Evolutionary conservation across 2,888 invertebrate species (phyloP).

Genomic region (Sclerodermus sp.): DNA sequence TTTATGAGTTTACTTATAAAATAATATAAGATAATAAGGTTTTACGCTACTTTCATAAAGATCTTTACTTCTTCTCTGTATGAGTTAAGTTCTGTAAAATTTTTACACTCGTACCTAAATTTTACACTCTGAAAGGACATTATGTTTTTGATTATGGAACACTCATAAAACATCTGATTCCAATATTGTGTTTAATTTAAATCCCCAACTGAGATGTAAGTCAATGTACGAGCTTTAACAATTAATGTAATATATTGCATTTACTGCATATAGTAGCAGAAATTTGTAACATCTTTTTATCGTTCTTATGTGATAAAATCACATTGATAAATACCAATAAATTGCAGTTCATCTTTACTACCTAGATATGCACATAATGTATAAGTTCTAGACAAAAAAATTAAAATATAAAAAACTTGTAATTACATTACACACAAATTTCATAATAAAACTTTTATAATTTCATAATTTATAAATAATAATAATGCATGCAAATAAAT

Average conservation of each 20-base stretch:
- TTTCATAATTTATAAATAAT: neutral
- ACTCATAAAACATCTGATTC: no score
- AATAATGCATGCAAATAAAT: constrained; percentile 15
- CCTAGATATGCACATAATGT: constrained; percentile 14
- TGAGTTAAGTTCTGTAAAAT: no score
- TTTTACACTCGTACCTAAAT: no score
- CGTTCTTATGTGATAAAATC: constrained; percentile 7
- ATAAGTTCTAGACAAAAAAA: constrained; percentile 28
- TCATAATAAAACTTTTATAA: neutral
- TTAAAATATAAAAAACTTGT: neutral
- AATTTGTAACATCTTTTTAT: constrained; percentile 6
- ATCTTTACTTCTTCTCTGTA: no score
- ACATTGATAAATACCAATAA: constrained; percentile 20
- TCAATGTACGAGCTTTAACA: constrained; percentile 7
- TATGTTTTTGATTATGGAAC: no score
- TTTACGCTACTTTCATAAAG: no score
- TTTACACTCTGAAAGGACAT: no score
- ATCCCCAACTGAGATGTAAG: no score
- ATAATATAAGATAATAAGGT: no score
- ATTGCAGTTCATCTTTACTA: constrained; percentile 9
- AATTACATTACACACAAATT: neutral
- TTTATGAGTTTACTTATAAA: no score
- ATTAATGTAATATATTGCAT: constrained; percentile 17
- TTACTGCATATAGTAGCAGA: constrained; percentile 17
- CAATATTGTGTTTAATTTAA: no score